Evolutionary conservation across 2,888 invertebrate genomes (phyloP), one percentile per base, ranked within the genome.

Genomic region (Clanis bilineata): DNA sequence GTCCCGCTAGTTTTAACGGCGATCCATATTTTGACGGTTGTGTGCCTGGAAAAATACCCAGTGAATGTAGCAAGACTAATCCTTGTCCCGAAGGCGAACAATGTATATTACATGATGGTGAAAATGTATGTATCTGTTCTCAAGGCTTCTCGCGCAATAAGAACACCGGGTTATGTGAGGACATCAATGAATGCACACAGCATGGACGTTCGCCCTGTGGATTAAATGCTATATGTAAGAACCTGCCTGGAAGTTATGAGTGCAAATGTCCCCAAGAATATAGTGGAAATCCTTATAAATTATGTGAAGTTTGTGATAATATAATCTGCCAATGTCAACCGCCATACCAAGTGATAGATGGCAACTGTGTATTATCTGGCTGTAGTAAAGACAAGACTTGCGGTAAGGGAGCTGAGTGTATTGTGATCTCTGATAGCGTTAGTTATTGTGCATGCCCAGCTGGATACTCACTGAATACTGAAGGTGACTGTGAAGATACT

Each of bases 371-470:
- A 25, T 86, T 98, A 62, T 96, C 97, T 12, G 97, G 96, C 45
- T 98, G 98, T 79, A 95, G 95, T 1, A 94, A 94, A 70, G 95
- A 95, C 41, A 96, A 96, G 64, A 95, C 95, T 70, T 98, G 98
- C 82, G 96, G 97, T 1, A 93, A 94, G 64, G 97, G 97, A 9
- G 98, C 98, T 0, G 97, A 98, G 77, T 98, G 98, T 76, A 96
- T 98, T 60, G 95, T 96, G 3, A 97, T 98, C 69, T 96, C 97
- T 12, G 97, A 97, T 25, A 97, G 96, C 56, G 96, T 97, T 1
- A 98, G 97, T 81, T 98, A 98, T 79, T 98, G 98, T 74, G 98
- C 98, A 56, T 98, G 98, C 80, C 98, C 98, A 5, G 95, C 96
- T 79, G 98, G 98, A 15, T 97, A 94, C 81, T 94, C 95, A 61